These are phyloP conservation scores for Halictus rubicundus DNA, from an alignment of 1,140 invertebrate genomes.

Conservation along the genomic window DNA sequence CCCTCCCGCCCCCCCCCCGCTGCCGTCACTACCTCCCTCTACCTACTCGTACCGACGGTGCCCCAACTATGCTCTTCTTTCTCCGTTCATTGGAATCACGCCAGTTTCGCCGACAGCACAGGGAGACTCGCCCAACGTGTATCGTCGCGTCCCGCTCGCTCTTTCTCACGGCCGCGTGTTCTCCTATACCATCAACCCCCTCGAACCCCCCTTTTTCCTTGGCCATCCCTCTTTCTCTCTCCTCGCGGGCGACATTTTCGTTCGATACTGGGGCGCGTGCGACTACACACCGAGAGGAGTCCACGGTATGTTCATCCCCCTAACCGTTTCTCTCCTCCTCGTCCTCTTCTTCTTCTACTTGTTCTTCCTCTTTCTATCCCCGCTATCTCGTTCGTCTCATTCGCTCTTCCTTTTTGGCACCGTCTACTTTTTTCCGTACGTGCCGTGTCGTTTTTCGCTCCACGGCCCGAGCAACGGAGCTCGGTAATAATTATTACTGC, in stretches of 20 bases:
- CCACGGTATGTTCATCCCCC: background rate
- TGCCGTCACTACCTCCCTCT: too few relatives aligned
- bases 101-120: slow-evolving; percentile 47
- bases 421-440: slow-evolving; percentile 12
- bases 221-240: slow-evolving; percentile 35
- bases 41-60: background rate
- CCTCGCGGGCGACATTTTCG: slow-evolving; percentile 41
- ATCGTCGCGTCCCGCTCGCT: background rate
- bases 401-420: slow-evolving; percentile 29
- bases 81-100: slow-evolving; percentile 53
- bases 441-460: slow-evolving; percentile 1
- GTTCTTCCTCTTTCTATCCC: too few relatives aligned
- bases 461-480: background rate
- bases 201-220: background rate
- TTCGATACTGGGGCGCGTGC: slow-evolving; percentile 45
- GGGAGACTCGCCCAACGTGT: slow-evolving; percentile 7
- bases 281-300: slow-evolving; percentile 10
- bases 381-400: slow-evolving; percentile 13
- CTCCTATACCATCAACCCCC: too few relatives aligned
- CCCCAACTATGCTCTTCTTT: background rate
- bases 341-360: background rate
- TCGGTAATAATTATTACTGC: slow-evolving; percentile 21
- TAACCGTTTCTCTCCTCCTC: background rate
- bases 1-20: slow-evolving; percentile 25
- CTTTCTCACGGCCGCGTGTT: background rate